Evolutionary conservation across 2,113 vertebrate species (phyloP).

Genomic region (Microcebus jonahi): DNA sequence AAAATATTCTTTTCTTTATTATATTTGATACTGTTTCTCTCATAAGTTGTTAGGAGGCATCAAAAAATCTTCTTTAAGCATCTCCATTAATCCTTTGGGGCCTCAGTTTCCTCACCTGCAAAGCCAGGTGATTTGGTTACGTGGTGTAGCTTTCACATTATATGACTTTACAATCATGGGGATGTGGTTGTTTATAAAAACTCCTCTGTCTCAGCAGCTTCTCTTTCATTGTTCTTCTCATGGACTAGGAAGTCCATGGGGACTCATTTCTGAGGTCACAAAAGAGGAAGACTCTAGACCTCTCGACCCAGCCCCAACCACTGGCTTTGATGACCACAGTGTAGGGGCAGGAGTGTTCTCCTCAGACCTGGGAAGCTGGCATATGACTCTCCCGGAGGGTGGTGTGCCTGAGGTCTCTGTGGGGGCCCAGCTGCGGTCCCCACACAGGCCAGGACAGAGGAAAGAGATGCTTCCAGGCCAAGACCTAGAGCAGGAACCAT

Average conservation of each 20-base stretch:
- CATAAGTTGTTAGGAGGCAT: background rate
- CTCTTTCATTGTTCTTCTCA: background rate
- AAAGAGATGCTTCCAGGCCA: background rate
- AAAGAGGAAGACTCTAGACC: background rate
- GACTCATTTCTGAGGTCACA: slow-evolving; percentile 2
- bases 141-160: background rate
- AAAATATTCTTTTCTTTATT: slow-evolving; percentile 8
- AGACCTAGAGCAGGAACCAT: background rate
- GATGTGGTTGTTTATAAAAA: slow-evolving; percentile 12
- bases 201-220: background rate
- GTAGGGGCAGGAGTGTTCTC: background rate
- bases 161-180: background rate
- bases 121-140: background rate
- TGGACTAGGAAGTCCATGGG: background rate
- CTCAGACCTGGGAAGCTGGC: background rate
- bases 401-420: background rate
- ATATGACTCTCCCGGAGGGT: background rate
- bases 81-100: background rate
- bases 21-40: no score
- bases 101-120: slow-evolving; percentile 13
- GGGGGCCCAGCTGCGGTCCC: background rate
- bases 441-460: background rate
- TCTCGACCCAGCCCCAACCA: background rate
- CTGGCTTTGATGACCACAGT: background rate
- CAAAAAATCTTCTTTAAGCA: background rate